These are phyloP conservation scores for Stomatorhinus ivindoensis DNA, from an alignment of 2,113 vertebrate genomes.

Conservation along the genomic window DNA sequence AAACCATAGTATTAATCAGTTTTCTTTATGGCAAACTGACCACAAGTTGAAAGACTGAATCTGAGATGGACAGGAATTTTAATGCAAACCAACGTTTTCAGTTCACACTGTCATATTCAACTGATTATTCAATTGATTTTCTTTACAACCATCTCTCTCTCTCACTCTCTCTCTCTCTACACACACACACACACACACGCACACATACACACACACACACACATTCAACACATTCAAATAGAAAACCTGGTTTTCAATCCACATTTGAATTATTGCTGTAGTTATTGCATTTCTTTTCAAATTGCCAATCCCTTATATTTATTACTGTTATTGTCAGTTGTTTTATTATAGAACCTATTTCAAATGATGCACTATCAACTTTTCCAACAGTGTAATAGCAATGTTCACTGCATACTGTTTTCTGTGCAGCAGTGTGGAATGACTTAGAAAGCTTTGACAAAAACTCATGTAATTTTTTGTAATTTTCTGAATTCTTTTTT, in stretches of 20 bases:
- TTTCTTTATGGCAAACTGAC: background rate
- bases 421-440: background rate
- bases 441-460: background rate
- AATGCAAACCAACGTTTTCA: background rate
- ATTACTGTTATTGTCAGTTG: background rate
- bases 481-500: background rate
- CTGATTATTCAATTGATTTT: too few species aligned
- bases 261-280: background rate
- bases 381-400: background rate
- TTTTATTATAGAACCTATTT: background rate
- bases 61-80: background rate
- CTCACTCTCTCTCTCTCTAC: too few species aligned
- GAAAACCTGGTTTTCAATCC: background rate
- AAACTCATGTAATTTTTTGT: background rate
- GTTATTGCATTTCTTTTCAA: background rate
- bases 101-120: background rate
- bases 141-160: too few species aligned
- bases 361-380: background rate
- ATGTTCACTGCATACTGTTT: background rate
- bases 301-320: background rate
- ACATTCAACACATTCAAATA: background rate
- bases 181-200: too few species aligned
- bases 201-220: too few species aligned
- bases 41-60: background rate
- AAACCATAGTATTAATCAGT: background rate